Conservation (phyloP, 2,113 vertebrate species). For the human region DNA sequence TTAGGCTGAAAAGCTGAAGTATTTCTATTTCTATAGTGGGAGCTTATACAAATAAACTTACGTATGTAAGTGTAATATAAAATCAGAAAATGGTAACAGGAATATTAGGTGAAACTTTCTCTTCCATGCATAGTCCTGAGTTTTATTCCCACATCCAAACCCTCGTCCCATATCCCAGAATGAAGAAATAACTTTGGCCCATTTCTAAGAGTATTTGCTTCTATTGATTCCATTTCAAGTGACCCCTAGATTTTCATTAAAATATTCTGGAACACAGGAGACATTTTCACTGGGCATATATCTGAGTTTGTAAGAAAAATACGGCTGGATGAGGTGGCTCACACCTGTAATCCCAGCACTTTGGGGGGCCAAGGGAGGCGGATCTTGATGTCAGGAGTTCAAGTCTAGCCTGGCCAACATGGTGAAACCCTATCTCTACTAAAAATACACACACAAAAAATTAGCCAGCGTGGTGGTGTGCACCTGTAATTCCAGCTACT, state of each 20-base stretch:
- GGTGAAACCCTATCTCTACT: too few relatives aligned
- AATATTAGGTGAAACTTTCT: background rate
- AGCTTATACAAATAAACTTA: background rate
- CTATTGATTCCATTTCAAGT: background rate
- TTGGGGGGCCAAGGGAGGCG: too few relatives aligned
- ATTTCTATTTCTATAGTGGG: background rate
- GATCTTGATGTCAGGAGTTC: too few relatives aligned
- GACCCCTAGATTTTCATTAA: background rate
- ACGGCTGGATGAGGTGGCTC: too few relatives aligned
- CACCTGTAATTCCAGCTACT: too few relatives aligned
- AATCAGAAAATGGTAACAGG: background rate
- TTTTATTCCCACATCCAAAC: background rate
- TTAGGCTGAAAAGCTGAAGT: background rate
- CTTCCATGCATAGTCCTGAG: background rate
- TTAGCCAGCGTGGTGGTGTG: too few relatives aligned
- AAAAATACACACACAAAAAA: too few relatives aligned
- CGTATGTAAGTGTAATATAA: background rate
- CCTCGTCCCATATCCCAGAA: background rate
- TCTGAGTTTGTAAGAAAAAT: background rate
- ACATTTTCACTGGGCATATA: slow-evolving; percentile 1
- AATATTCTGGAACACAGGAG: background rate
- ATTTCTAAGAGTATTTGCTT: background rate
- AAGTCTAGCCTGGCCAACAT: too few relatives aligned
- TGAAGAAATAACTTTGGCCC: background rate
- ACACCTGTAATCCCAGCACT: too few relatives aligned